These are phyloP conservation scores for Enhydra lutris DNA, from an alignment of 2,113 vertebrate species.

Conservation along the genomic window DNA sequence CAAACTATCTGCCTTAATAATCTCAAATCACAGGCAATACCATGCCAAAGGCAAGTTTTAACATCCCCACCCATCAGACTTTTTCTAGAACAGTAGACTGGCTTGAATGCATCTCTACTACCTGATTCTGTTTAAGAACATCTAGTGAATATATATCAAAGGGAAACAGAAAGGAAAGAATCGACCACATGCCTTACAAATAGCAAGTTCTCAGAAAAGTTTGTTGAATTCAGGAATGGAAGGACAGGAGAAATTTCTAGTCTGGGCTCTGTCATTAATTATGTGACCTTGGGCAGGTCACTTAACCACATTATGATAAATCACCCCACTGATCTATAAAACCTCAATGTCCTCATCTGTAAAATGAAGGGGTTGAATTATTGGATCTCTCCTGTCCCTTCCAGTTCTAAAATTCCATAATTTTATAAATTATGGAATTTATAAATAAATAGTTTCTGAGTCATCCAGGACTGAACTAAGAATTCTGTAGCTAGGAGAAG, in stretches of 20 bases:
- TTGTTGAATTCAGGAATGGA: neutral
- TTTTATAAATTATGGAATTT: too few species aligned
- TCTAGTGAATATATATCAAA: neutral
- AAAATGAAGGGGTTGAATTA: slow-evolving; percentile 60
- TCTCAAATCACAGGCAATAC: neutral
- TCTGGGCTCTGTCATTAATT: slow-evolving; percentile 46
- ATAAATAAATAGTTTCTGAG: neutral
- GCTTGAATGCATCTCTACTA: neutral
- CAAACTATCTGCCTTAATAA: neutral
- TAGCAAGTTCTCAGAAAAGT: neutral
- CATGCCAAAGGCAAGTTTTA: neutral
- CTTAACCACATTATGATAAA: slow-evolving; percentile 46
- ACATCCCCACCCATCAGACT: neutral
- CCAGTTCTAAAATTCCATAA: slow-evolving; percentile 29
- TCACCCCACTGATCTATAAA: slow-evolving; percentile 53
- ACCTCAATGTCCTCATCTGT: slow-evolving; percentile 52
- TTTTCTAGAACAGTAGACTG: neutral
- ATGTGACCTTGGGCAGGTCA: slow-evolving; percentile 22
- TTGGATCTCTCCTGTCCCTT: neutral
- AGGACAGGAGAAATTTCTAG: slow-evolving; percentile 41
- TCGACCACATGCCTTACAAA: neutral
- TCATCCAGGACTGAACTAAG: neutral
- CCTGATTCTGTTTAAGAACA: neutral
- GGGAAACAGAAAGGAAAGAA: neutral
- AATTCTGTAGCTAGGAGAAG: neutral